A percentile compares a stretch with the other conserved stretches of the same genome.
Evolutionary conservation across 2,888 invertebrate species (phyloP).

Genomic region (Fragum sueziense): DNA sequence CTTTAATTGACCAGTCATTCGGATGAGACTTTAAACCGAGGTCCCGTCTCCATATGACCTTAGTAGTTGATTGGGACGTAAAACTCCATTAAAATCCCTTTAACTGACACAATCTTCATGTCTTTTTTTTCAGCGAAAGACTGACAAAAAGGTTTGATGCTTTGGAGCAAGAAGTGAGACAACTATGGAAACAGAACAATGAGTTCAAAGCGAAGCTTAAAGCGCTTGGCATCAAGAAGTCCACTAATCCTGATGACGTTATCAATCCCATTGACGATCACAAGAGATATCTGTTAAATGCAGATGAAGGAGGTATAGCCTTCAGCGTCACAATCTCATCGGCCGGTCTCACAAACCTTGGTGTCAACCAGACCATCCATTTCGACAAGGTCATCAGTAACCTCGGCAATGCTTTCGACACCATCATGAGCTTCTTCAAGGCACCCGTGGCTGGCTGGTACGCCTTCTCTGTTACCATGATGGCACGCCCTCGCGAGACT

Average conservation of each 20-base stretch:
- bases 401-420: conserved; percentile 10
- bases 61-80: too few relatives aligned
- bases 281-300: neutral
- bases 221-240: neutral
- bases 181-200: neutral
- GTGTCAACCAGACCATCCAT: conserved; percentile 4
- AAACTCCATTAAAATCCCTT: too few relatives aligned
- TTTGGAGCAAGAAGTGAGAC: neutral
- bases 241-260: neutral
- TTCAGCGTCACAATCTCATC: conserved; percentile 1
- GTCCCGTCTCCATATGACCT: too few relatives aligned
- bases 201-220: neutral
- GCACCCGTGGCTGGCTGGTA: conserved; percentile 1
- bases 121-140: neutral
- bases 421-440: neutral
- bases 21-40: too few relatives aligned
- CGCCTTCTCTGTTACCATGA: conserved; percentile 2
- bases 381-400: conserved; percentile 13
- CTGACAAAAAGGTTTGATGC: neutral
- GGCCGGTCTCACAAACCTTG: neutral
- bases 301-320: neutral
- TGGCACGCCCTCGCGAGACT: neutral
- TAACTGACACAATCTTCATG: too few relatives aligned
- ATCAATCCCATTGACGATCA: neutral
- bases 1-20: too few relatives aligned